Base-by-base conservation (phyloP, 2,797 vertebrate genomes). In the Cichlasoma orientale region DNA sequence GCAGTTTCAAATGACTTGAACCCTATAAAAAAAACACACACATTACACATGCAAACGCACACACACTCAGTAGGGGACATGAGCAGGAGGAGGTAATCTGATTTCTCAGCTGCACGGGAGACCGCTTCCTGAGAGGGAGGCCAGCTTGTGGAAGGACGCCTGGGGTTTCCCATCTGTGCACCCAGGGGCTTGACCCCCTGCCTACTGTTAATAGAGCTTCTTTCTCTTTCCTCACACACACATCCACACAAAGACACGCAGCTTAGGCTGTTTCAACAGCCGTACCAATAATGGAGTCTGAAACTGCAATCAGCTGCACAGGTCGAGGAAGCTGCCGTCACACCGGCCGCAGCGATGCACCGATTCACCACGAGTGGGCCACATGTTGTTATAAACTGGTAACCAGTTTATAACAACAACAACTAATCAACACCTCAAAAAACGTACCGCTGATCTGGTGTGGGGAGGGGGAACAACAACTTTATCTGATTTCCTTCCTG, bases 51-150 rank as follows among this genome's bases (percentile, higher is more conserved):
- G 41, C 36, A 27, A 70, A 47, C 72, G 74, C 71, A 74, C 72
- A 74, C 70, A 74, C 72, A 74, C 70, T 76, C 74, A 33, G 85
- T 80, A 36, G 83, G 90, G 80, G 70, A 82, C 68, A 78, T n/a
- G 80, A 89, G 89, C 91, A 88, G 92, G 86, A 86, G 75, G 94
- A 92, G 93, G 91, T 88, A 90, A 96, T 94, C 92, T 90, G 86
- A 95, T 94, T 94, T 92, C 71, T 82, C 90, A 94, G 92, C 90
- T 94, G 90, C 91, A 85, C 74, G 69, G 92, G 92, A 92, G 87
- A 86, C 79, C 82, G 92, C 91, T 95, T 95, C 93, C 96, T 95
- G 90, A 88, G 83, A 90, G 79, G 92, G 83, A 74, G 86, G 84
- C 90, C 93, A 89, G 61, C 25, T 50, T 85, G 85, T 89, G 88